Conservation (phyloP, 1,140 invertebrate genomes). For the Chlorops oryzae region DNA sequence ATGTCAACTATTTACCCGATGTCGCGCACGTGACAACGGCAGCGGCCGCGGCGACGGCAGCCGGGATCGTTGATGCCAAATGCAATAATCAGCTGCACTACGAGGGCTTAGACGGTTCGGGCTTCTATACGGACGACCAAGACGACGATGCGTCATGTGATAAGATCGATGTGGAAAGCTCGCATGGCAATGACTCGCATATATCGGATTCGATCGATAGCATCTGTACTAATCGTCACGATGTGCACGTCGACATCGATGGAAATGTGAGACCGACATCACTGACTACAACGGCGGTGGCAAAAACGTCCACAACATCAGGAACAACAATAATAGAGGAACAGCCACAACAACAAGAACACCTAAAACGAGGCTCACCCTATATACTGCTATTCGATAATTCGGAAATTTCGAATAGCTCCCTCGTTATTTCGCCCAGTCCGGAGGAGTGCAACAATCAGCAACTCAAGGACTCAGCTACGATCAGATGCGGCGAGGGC, state of each 20-base stretch:
- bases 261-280: background rate
- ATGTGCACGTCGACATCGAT: background rate
- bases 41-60: slow-evolving; percentile 15
- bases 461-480: slow-evolving; percentile 3
- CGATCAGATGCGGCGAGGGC: slow-evolving; percentile 6
- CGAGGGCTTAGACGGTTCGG: too few species aligned
- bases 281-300: too few species aligned
- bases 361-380: slow-evolving; percentile 14
- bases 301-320: too few species aligned
- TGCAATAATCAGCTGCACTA: slow-evolving; percentile 2
- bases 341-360: too few species aligned
- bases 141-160: slow-evolving; percentile 38
- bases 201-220: slow-evolving; percentile 45
- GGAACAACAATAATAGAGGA: too few species aligned
- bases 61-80: slow-evolving; percentile 1
- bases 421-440: slow-evolving; percentile 25
- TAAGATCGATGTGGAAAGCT: slow-evolving; percentile 45
- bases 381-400: slow-evolving; percentile 30
- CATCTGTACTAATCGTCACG: slow-evolving; percentile 30
- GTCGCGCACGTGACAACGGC: slow-evolving; percentile 28
- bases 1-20: slow-evolving; percentile 40
- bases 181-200: slow-evolving; percentile 41
- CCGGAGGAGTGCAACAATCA: slow-evolving; percentile 17
- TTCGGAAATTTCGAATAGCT: slow-evolving; percentile 26
- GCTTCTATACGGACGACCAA: slow-evolving; percentile 1